Percentiles rank a stretch among this genome's conserved stretches.
These are phyloP conservation scores for Oncorhynchus tshawytscha DNA, from an alignment of 2,113 vertebrate species.

Conservation along the genomic window DNA sequence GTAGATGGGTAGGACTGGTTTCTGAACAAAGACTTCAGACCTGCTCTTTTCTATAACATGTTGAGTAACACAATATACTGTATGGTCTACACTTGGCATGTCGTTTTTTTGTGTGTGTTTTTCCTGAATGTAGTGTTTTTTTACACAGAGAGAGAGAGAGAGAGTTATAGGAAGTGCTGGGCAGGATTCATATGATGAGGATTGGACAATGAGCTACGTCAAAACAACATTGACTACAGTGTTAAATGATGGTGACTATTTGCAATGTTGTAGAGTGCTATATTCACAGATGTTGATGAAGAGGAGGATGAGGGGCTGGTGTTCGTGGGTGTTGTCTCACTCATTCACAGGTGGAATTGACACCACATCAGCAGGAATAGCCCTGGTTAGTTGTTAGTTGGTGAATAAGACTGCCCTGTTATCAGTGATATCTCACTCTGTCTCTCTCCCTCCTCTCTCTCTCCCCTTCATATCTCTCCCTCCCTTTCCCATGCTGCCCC, in stretches of 20 bases:
- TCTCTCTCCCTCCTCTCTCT: neutral
- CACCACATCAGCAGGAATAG: conserved; percentile 10
- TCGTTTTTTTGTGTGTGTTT: too few species aligned
- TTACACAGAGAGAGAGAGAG: too few species aligned
- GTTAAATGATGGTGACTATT: conserved; percentile 11
- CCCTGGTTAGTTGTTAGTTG: too few species aligned
- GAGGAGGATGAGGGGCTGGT: neutral
- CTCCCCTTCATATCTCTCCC: neutral
- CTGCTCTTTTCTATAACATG: too few species aligned
- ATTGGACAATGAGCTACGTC: conserved; percentile 1
- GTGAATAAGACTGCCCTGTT: conserved; percentile 13
- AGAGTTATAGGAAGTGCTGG: neutral
- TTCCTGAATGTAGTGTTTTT: too few species aligned
- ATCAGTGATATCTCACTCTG: neutral
- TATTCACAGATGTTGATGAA: conserved; percentile 15
- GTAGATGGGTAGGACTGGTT: too few species aligned
- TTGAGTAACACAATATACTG: too few species aligned
- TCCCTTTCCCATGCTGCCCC: neutral
- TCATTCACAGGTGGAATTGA: neutral
- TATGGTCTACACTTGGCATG: too few species aligned
- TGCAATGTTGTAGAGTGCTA: conserved; percentile 21
- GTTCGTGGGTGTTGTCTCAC: neutral
- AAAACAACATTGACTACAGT: conserved; percentile 9
- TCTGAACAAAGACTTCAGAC: too few species aligned
- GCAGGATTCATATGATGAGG: neutral